These are phyloP conservation scores for Rhipidura dahli DNA, from an alignment of 2,113 vertebrate species.

Conservation along the genomic window DNA sequence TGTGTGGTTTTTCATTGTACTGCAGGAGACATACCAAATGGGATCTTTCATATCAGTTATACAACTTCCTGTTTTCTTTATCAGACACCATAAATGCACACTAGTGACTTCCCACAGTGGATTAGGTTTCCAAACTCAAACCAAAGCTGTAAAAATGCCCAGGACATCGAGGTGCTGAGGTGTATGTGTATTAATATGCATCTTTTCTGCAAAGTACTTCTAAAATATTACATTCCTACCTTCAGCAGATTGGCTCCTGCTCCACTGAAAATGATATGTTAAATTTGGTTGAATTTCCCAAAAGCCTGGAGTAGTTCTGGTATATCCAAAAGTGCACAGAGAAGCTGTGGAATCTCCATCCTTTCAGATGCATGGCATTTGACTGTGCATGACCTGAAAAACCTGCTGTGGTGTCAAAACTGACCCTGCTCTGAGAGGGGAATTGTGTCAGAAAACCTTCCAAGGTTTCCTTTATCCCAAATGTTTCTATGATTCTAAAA, in stretches of 20 bases:
- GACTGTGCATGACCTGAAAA: not conserved
- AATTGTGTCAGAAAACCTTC: not conserved
- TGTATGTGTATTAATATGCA: not conserved
- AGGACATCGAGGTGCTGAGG: not conserved
- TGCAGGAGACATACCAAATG: not conserved
- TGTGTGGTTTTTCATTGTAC: not conserved
- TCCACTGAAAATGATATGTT: not conserved
- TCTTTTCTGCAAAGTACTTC: not conserved
- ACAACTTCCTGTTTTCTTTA: not conserved
- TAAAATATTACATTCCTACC: not conserved
- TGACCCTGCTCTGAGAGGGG: not conserved
- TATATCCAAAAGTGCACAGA: not conserved
- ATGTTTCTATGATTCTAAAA: not conserved
- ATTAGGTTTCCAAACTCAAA: not conserved
- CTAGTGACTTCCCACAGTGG: not conserved
- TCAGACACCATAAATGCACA: not conserved
- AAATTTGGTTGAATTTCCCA: not conserved
- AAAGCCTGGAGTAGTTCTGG: not conserved
- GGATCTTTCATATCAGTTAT: not conserved
- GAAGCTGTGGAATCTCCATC: not conserved
- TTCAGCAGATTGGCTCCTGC: not conserved
- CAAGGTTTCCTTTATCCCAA: not conserved
- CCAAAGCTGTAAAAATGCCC: not conserved
- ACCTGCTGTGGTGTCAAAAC: not conserved
- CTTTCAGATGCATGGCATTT: not conserved